Evolutionary conservation across 37 sponge, comb jelly and placozoan species (phyloP).

Genomic region (Aphrocallistes beatrix): DNA sequence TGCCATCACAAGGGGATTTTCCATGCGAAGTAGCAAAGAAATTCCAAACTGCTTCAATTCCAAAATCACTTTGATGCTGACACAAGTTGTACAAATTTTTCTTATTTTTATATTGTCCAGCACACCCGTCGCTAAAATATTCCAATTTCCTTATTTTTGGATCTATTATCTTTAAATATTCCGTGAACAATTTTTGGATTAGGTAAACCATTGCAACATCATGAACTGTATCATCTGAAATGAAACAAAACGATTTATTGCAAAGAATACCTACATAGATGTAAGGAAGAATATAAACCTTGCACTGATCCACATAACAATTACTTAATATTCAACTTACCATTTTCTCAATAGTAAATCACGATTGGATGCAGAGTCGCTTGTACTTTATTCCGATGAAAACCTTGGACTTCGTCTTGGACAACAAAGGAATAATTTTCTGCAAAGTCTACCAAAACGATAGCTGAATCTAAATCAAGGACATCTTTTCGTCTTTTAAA

Average conservation of each 20-base stretch:
- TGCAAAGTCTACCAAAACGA: conserved; percentile 36
- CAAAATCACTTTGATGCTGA: background rate
- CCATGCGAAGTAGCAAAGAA: background rate
- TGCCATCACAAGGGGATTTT: background rate
- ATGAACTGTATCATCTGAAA: background rate
- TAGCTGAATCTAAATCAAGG: background rate
- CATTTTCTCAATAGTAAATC: conserved; percentile 20
- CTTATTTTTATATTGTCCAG: too few relatives aligned
- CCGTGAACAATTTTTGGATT: background rate
- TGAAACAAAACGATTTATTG: background rate
- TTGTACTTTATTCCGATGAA: conserved; percentile 45
- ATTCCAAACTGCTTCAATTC: background rate
- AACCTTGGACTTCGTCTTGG: conserved; percentile 39
- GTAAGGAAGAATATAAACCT: background rate
- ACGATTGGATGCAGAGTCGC: conserved; percentile 42
- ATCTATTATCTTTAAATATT: background rate
- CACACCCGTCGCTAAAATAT: background rate
- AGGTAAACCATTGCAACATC: background rate
- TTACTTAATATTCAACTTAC: background rate
- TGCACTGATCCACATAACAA: background rate
- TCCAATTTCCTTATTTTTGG: background rate
- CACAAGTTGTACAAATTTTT: background rate
- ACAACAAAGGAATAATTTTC: conserved; percentile 44
- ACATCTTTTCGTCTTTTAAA: background rate
- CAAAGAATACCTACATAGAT: background rate